Percentiles rank a stretch among this genome's conserved stretches.
Conservation (phyloP, 2,113 vertebrate species). For the Pheucticus melanocephalus region DNA sequence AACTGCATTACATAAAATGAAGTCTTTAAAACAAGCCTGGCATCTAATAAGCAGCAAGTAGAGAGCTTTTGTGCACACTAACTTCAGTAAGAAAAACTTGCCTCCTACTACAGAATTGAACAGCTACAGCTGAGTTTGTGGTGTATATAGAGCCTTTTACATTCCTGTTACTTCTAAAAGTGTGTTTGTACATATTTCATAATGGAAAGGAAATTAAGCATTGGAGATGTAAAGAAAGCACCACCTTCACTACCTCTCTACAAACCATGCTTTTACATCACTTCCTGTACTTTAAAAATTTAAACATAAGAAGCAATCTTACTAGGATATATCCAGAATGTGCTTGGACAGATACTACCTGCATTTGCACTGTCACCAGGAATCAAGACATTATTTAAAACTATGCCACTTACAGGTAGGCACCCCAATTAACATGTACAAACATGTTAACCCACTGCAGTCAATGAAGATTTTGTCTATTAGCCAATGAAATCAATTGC, state of each 20-base stretch:
- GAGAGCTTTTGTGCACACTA: not conserved
- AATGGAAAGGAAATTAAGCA: not conserved
- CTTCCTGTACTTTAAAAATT: not conserved
- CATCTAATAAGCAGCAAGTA: not conserved
- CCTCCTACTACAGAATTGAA: not conserved
- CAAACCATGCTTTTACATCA: not conserved
- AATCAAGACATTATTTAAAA: not conserved
- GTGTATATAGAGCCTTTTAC: not conserved
- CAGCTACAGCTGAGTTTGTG: not conserved
- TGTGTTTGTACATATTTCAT: not conserved
- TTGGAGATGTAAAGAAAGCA: not conserved
- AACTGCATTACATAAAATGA: not conserved
- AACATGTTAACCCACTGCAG: not conserved
- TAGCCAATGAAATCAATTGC: not conserved
- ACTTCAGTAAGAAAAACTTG: not conserved
- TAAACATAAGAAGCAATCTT: not conserved
- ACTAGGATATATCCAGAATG: not conserved
- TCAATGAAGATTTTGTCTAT: not conserved
- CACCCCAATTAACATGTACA: not conserved
- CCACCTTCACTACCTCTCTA: not conserved
- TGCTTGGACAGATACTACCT: not conserved
- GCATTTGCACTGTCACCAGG: not conserved
- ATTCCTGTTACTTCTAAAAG: not conserved
- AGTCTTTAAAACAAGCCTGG: not conserved
- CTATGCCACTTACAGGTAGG: not conserved